Base-by-base conservation (phyloP, 2,888 invertebrate genomes). In the Ormyrus labotus region DNA sequence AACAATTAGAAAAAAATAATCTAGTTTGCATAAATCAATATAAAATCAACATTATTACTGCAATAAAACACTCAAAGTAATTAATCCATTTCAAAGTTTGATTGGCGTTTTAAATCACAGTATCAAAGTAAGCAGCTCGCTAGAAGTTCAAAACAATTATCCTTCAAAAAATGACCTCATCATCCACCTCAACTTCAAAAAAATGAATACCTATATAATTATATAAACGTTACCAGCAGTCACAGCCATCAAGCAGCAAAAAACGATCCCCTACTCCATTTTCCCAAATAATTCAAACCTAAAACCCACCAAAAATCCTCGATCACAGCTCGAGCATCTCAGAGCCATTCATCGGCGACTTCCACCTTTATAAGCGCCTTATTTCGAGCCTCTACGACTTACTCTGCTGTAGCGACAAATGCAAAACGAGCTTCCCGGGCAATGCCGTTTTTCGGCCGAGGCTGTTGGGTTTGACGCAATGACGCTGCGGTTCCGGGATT, bases 351-450 rank as follows among this genome's bases (percentile, higher is more conserved):
- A 47, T 72, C 51, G 47, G 10, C 13, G n/a, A 5, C 47, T 7
- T 61, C 61, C 72, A 72, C 67, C 78, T 78, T 72, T 78, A 72
- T 78, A 78, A 11, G 6, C 47, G 19, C n/a, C 19, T 19, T 19
- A 19, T 19, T 19, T 19, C 19, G 11, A 10, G 61, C 47, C 19
- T n/a, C 63, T 34, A 7, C 6, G 57, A 51, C 64, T 69, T 57
- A 65, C 63, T 50, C 51, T 50, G 6, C n/a, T 19, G 19, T n/a
- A 8, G 45, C 55, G 68, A 61, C 10, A 78, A 57, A 71, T 53
- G 67, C 67, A 58, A 78, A 67, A 68, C 53, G 63, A 73, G 68
- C 73, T 79, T 79, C 65, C 65, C 70, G 70, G 69, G 74, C 80
- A 74, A 74, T 74, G 80, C 53, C 63, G 67, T 60, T 10, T 50